Conservation (phyloP, 1,140 invertebrate species). For the Philopotamus ludificatus region DNA sequence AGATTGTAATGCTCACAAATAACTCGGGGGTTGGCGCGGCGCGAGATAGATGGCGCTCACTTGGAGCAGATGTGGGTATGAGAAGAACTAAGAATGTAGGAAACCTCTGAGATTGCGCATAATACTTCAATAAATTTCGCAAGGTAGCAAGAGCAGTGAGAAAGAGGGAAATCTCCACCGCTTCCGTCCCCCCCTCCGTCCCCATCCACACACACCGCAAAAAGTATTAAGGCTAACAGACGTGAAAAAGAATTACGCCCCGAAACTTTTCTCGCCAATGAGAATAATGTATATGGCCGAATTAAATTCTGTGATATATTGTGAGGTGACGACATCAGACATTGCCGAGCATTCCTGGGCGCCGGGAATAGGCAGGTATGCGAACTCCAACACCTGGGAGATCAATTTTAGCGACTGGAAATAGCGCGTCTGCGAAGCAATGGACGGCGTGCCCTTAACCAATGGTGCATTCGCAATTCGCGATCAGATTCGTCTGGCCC, state of each 20-base stretch:
- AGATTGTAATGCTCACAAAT: constrained; percentile 13
- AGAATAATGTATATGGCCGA: constrained; percentile 15
- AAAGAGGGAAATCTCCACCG: too few species aligned
- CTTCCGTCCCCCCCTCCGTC: too few species aligned
- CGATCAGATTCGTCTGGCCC: constrained; percentile 4
- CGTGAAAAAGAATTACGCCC: constrained; percentile 29
- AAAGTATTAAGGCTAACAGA: constrained; percentile 36
- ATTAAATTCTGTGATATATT: neutral
- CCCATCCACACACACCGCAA: constrained; percentile 35
- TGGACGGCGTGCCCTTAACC: neutral
- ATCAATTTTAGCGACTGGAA: constrained; percentile 21
- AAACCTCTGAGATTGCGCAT: constrained; percentile 41
- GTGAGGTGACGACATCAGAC: neutral
- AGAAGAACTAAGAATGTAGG: constrained; percentile 33
- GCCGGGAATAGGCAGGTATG: neutral
- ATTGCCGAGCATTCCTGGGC: neutral
- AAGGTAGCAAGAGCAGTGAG: constrained; percentile 20
- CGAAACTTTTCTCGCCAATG: constrained; percentile 18
- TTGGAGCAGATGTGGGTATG: constrained; percentile 17
- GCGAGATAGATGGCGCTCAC: constrained; percentile 34
- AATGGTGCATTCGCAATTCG: constrained; percentile 4
- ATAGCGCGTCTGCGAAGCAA: constrained; percentile 4
- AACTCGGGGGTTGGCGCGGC: constrained; percentile 20
- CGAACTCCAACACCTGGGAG: constrained; percentile 21
- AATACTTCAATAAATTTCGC: constrained; percentile 42